Conservation (phyloP, 30 jellyfish, hydroid and myxozoan species). For the Turritopsis rubra region DNA sequence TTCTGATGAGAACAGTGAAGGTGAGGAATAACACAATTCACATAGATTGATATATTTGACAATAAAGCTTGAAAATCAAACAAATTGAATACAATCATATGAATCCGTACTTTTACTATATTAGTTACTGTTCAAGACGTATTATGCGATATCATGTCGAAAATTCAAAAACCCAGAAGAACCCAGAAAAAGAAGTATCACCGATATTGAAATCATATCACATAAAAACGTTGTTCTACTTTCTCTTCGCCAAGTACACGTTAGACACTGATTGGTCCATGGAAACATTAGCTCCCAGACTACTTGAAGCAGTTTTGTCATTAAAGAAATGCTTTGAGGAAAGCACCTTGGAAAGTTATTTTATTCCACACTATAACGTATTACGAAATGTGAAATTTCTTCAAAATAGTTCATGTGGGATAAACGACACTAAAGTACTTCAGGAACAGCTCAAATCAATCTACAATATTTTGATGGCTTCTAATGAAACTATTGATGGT, state of each 20-base stretch:
- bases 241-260: background rate
- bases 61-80: too few relatives aligned
- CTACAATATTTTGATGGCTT: background rate
- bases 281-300: background rate
- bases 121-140: too few relatives aligned
- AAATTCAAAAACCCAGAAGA: too few relatives aligned
- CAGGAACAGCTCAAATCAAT: background rate
- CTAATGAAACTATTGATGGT: background rate
- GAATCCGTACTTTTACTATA: too few relatives aligned
- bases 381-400: background rate
- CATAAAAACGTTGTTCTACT: background rate
- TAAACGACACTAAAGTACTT: background rate
- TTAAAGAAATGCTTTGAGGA: background rate
- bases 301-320: background rate
- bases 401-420: background rate
- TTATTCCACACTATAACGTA: background rate
- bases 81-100: too few relatives aligned
- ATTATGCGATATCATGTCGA: too few relatives aligned
- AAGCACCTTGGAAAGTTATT: background rate
- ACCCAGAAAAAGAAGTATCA: background rate
- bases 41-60: too few relatives aligned
- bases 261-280: background rate
- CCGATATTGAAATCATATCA: conserved; percentile 4
- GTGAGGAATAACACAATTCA: too few relatives aligned
- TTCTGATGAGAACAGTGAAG: too few relatives aligned